These are phyloP conservation scores for Lasioglossum zephyrum DNA, from an alignment of 2,888 invertebrate species.

Conservation along the genomic window DNA sequence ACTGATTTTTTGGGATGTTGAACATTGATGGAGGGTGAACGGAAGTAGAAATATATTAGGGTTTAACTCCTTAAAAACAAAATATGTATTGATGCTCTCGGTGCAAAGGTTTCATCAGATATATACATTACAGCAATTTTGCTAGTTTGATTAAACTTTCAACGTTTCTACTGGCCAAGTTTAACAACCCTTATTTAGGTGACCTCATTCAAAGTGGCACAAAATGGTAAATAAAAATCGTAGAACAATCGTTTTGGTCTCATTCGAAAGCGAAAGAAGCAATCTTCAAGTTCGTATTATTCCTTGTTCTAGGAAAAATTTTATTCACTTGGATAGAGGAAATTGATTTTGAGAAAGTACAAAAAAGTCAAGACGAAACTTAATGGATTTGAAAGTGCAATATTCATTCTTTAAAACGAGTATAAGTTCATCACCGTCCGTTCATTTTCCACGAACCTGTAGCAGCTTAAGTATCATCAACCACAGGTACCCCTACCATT, in stretches of 20 bases:
- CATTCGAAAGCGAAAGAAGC: background rate
- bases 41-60: background rate
- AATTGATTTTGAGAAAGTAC: background rate
- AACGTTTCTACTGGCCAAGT: no score
- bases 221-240: background rate
- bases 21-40: background rate
- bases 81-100: no score
- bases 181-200: background rate
- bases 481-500: background rate
- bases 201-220: background rate
- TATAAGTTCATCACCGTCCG: background rate
- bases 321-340: background rate
- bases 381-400: background rate
- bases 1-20: background rate
- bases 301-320: rapidly evolving
- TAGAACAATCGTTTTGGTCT: background rate
- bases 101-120: no score
- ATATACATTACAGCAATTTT: no score
- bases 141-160: no score
- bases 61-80: no score
- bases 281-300: no score
- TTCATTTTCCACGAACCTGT: background rate
- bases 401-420: background rate
- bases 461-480: background rate
- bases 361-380: no score